Evolutionary conservation across 2,888 invertebrate species (phyloP).

Genomic region (Pycnomerus fuliginosus): DNA sequence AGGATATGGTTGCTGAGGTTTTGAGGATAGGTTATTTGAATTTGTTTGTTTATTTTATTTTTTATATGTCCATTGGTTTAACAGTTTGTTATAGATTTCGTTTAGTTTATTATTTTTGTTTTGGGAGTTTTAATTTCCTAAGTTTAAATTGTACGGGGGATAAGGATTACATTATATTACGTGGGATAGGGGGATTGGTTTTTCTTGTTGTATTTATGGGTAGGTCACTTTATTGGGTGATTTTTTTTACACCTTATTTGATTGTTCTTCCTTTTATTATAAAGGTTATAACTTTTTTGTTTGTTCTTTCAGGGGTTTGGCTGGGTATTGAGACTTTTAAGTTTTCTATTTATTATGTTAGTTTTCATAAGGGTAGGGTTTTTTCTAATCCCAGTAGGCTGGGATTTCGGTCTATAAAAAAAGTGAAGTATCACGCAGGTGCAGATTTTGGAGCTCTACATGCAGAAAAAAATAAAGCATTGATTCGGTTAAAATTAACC

Average conservation of each 20-base stretch:
- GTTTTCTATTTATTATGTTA: slow-evolving; percentile 50
- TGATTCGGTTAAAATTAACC: no score
- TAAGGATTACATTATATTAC: slow-evolving; percentile 55
- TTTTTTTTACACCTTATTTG: slow-evolving; percentile 57
- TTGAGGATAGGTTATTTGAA: slow-evolving; percentile 57
- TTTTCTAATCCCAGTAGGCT: no score
- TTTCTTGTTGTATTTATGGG: slow-evolving; percentile 59
- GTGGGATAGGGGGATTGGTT: slow-evolving; percentile 49
- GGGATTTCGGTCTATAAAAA: no score
- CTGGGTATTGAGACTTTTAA: slow-evolving; percentile 54
- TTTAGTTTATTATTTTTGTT: slow-evolving; percentile 58
- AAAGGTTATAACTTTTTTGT: slow-evolving; percentile 58
- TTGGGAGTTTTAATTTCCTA: slow-evolving; percentile 55
- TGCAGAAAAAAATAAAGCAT: no score
- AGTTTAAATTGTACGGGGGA: slow-evolving; percentile 56
- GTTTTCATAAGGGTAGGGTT: no score
- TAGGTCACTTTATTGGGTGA: slow-evolving; percentile 57
- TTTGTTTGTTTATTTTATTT: slow-evolving; percentile 58
- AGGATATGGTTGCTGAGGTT: slow-evolving; percentile 63
- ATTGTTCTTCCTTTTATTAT: slow-evolving; percentile 57
- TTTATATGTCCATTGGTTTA: slow-evolving; percentile 60
- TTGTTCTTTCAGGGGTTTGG: slow-evolving; percentile 52
- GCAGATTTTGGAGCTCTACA: no score
- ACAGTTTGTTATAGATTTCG: slow-evolving; percentile 53
- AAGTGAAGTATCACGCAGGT: no score